These are phyloP conservation scores for Melipona beecheii DNA, from an alignment of 2,888 invertebrate genomes.

Conservation along the genomic window DNA sequence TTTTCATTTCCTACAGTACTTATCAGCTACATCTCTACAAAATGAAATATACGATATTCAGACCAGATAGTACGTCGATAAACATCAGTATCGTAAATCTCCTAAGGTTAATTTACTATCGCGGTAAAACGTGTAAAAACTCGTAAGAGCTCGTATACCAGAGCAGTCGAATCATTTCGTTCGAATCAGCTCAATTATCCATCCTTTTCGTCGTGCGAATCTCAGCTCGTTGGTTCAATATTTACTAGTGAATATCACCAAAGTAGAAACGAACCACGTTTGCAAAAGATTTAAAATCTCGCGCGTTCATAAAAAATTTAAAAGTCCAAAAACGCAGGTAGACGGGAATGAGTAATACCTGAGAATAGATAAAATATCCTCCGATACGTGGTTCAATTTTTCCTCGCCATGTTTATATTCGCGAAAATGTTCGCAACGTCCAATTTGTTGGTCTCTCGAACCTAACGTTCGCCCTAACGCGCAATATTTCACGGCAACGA, in stretches of 20 bases:
- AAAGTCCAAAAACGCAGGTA: neutral
- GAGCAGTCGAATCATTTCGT: conserved; percentile 12
- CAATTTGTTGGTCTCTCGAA: neutral
- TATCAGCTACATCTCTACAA: neutral
- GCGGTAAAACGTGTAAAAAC: neutral
- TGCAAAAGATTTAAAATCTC: too few relatives aligned
- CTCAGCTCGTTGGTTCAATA: neutral
- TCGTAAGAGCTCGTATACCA: neutral
- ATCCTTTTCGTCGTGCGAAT: neutral
- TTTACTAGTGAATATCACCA: neutral
- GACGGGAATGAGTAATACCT: neutral
- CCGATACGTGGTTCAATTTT: neutral
- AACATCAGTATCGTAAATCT: neutral
- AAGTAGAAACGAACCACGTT: neutral
- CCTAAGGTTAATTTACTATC: neutral
- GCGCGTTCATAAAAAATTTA: too few relatives aligned
- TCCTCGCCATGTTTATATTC: neutral
- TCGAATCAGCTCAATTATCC: neutral
- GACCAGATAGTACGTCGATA: neutral
- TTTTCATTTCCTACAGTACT: too few relatives aligned
- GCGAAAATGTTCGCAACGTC: neutral
- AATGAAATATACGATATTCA: neutral
- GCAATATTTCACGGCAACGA: too few relatives aligned
- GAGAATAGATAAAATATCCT: neutral
- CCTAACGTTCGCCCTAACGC: neutral